Evolutionary conservation across 1,140 invertebrate species (phyloP), one percentile per base, ranked within the genome.

Genomic region (Tribolium castaneum): DNA sequence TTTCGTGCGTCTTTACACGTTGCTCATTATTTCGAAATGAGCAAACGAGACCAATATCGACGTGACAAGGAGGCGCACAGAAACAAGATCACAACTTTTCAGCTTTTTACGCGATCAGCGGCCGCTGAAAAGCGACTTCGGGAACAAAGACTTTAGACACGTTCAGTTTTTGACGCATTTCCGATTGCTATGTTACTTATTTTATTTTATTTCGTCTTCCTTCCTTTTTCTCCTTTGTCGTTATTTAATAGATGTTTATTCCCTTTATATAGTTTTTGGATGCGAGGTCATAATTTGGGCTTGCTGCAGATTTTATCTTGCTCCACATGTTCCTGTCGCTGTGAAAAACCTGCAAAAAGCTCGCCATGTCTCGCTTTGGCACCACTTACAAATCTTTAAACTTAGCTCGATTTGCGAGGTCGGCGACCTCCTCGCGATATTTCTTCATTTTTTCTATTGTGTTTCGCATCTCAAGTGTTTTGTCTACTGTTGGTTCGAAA

Each of bases 361-460:
- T 12, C 13, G 54, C 25, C 49, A 51, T 54, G 49, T 30, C 71
- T 51, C 49, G 22, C 71, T 73, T 73, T 73, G 71, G 71, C 71
- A 73, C 51, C 71, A 73, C 14, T 73, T 52, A 25, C 70, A 72
- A 72, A 72, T 72, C 39, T 72, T 72, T 72, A 72, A 72, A 72
- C 70, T 72, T 72, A 72, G 70, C 30, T 62, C 22, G 9, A 62
- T 72, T 50, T 30, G 71, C 25, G 49, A 54, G 71, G 49, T 73
- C 71, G 71, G 10, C 52, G 71, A 73, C 14, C 71, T 54, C 19
- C 51, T 52, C 62, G 49, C 71, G 71, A 73, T 73, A 73, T 73
- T 73, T 73, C 50, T 73, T 50, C 71, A 54, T 62, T 73, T 73
- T 73, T 73, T 54, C 70, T 51, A 50, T 73, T 54, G 49, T 73